phyloP scores from a whole-genome alignment of 2,797 vertebrate genomes.

The Epinephelus coioides region DNA sequence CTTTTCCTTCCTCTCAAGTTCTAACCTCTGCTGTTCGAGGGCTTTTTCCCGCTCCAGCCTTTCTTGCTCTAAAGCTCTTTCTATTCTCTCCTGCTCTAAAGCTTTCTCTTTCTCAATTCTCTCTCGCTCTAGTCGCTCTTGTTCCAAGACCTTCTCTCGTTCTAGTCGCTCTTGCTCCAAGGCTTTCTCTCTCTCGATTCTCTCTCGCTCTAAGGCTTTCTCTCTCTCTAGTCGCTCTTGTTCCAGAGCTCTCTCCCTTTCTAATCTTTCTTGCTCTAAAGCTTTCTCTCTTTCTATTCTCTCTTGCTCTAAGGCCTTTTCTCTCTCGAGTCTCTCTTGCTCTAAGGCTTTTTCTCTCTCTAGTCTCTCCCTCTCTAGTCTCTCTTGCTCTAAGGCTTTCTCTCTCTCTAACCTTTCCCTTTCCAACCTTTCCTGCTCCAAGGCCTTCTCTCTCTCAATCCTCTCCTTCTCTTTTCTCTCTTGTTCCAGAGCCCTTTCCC shows the following conservation, averaged over 20 bases:
- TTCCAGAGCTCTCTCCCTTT: constrained; percentile 30
- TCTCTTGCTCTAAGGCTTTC: constrained; percentile 46
- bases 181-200: constrained; percentile 44
- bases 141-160: constrained; percentile 51
- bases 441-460: constrained; percentile 59
- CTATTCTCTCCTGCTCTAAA: constrained; percentile 56
- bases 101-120: constrained; percentile 46
- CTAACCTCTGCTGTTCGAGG: constrained; percentile 47
- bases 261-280: constrained; percentile 54
- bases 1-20: constrained; percentile 44
- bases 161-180: constrained; percentile 61
- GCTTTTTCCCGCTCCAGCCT: constrained; percentile 49
- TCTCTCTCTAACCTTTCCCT: constrained; percentile 51
- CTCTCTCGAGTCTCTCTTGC: constrained; percentile 35
- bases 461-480: constrained; percentile 65
- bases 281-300: constrained; percentile 44
- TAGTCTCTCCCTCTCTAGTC: constrained; percentile 43
- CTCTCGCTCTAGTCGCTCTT: constrained; percentile 54
- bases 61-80: constrained; percentile 51
- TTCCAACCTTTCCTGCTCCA: constrained; percentile 56
- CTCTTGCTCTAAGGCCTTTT: constrained; percentile 62
- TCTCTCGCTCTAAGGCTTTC: constrained; percentile 46
- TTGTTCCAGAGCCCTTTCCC: constrained; percentile 44
- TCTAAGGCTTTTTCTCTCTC: constrained; percentile 49
- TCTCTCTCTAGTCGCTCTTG: constrained; percentile 53